Evolutionary conservation across 2,797 vertebrate genomes (phyloP).

Genomic region (Rhynchotus rufescens): DNA sequence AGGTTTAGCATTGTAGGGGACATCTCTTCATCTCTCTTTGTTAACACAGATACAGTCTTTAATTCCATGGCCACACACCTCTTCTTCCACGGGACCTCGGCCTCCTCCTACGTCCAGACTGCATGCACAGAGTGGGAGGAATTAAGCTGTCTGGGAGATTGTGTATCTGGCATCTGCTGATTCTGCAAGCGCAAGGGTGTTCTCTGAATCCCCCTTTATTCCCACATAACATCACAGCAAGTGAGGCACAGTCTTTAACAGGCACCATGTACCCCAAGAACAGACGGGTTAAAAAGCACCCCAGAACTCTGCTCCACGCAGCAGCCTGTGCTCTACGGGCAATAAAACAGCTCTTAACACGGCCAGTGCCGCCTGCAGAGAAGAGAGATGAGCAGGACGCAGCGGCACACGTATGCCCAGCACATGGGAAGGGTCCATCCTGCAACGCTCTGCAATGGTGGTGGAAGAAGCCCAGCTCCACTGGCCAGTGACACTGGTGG

Average conservation of each 20-base stretch:
- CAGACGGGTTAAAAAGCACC: background rate
- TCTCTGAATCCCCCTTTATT: background rate
- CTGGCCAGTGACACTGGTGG: background rate
- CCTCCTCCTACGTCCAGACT: background rate
- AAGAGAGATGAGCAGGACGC: background rate
- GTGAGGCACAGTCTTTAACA: background rate
- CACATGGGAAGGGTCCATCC: background rate
- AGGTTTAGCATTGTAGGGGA: slow-evolving; percentile 35
- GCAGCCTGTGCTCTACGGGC: background rate
- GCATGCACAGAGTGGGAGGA: slow-evolving; percentile 1
- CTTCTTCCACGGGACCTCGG: slow-evolving; percentile 10
- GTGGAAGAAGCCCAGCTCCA: background rate
- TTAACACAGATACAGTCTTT: background rate
- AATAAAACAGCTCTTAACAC: background rate
- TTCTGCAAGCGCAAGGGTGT: slow-evolving; percentile 8
- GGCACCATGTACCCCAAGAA: background rate
- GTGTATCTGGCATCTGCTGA: background rate
- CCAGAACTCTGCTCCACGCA: background rate
- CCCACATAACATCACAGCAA: background rate
- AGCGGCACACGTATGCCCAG: background rate
- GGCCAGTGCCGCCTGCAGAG: background rate
- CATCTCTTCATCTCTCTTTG: slow-evolving; percentile 30
- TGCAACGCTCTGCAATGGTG: background rate
- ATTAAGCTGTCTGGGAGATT: slow-evolving; percentile 6
- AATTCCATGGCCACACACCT: slow-evolving; percentile 51